Evolutionary conservation across 2,888 invertebrate species (phyloP), one percentile per base, ranked within the genome.

Genomic region (Heterodera filipjevi): DNA sequence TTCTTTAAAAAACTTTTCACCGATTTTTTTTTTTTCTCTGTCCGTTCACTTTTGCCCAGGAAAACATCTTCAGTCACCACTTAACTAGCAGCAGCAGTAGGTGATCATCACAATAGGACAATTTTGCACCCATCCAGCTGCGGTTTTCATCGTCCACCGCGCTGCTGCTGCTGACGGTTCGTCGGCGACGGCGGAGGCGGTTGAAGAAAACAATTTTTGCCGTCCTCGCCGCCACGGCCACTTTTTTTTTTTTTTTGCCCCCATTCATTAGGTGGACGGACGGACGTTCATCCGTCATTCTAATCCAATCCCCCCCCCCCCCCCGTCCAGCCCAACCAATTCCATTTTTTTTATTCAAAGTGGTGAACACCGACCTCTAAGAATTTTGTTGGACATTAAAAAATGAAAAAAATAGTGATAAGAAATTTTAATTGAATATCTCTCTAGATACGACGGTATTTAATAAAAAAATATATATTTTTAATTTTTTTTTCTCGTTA

Each of bases 221-320:
- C 39, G 39, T 10, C 39, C 5, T 39, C 59, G 27, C 59, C 59
- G 59, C 59, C 59, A 59, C 59, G 59, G 59, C 59, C 59, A 59
- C 59, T 59, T 59, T 59, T 59, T 59, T 59, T 59, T 59, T 59
- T 59, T 59, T 59, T 6, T n/a, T 6, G n/a, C 59, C 59, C 27
- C 27, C n/a, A 59, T 59, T 59, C 59, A 59, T 59, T 59, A 59
- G 59, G 59, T 59, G 59, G 59, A n/a, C n/a, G 59, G 59, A 8
- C 22, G 59, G 59, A 27, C n/a, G 59, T 59, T 59, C 59, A 59
- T 59, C 59, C 59, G 27, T 59, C 59, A 59, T 59, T 59, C 59
- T n/a, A 53, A 53, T 59, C 59, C 27, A 59, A 59, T n/a, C 27
- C 59, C 59, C n/a, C n/a, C n/a, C n/a, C 44, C 44, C 8, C 44